phyloP scores from a whole-genome alignment of 1,140 invertebrate species.

The Papilio dardanus region DNA sequence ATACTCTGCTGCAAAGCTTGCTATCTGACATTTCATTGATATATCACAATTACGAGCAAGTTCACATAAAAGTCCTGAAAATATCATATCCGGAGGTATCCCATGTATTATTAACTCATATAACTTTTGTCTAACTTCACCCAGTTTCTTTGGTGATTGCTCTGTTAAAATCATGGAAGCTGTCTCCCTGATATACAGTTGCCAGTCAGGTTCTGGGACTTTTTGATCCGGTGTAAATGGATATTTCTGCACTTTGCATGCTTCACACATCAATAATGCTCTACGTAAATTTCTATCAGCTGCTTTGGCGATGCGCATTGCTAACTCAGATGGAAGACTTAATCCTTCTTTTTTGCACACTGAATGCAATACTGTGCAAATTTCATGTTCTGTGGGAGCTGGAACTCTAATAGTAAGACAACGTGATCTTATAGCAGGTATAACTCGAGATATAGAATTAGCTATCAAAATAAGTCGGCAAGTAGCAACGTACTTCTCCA shows the following conservation, averaged over 20 bases:
- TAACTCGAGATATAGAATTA: slow-evolving; percentile 96
- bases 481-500: slow-evolving; percentile 99
- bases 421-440: slow-evolving; percentile 97
- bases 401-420: slow-evolving; percentile 96
- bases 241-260: slow-evolving; percentile 96
- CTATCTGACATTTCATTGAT: slow-evolving; percentile 92
- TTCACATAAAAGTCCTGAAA: slow-evolving; percentile 93
- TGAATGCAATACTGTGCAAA: slow-evolving; percentile 87
- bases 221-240: slow-evolving; percentile 93
- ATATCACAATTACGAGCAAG: slow-evolving; percentile 95
- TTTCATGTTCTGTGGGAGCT: slow-evolving; percentile 92
- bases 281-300: slow-evolving; percentile 96
- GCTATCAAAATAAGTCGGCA: slow-evolving; percentile 97
- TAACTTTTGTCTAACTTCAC: slow-evolving; percentile 92
- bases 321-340: slow-evolving; percentile 89
- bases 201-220: slow-evolving; percentile 96
- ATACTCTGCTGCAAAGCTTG: slow-evolving; percentile 92
- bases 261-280: slow-evolving; percentile 97
- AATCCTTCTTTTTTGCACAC: slow-evolving; percentile 95
- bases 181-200: slow-evolving; percentile 93
- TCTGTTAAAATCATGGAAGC: slow-evolving; percentile 94
- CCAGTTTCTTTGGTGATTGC: slow-evolving; percentile 92
- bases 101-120: slow-evolving; percentile 97
- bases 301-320: slow-evolving; percentile 89
- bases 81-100: slow-evolving; percentile 97